Evolutionary conservation across 2,888 invertebrate genomes (phyloP), one percentile per base, ranked within the genome.

Genomic region (Graphium colonna): DNA sequence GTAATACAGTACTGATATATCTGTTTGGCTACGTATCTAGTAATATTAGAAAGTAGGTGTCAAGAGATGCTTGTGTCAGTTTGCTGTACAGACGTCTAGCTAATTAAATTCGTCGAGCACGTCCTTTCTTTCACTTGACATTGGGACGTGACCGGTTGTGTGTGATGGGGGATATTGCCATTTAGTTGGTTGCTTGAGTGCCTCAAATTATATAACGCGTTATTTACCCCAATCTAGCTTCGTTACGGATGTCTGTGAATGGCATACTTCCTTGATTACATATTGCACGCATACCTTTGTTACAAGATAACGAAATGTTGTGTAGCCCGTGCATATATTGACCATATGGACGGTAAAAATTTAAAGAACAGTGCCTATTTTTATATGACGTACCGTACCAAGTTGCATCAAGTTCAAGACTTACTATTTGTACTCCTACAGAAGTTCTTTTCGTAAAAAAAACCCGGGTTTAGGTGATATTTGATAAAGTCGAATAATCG

Each of bases 61-160:
- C 51, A 47, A 49, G 36, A 15, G 33, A 15, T 44, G 31, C 26
- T 16, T 33, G 1, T 15, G 47, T 51, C 54, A 52, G 41, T 48
- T 21, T 31, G 40, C 36, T 49, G 33, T 43, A 40, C 38, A 42
- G 47, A 55, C 58, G 54, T 57, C 47, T 55, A 62, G 59, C 63
- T 73, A 72, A 75, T 75, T 75, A 69, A 63, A 73, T 77, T 75
- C 70, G 56, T 63, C 55, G 60, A 61, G 66, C 72, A 77, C 69
- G 75, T 77, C 76, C 74, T 69, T 74, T 86, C 80, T 80, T 79
- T 87, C 77, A 80, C 80, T 84, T 87, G 86, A 87, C 88, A 87
- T 86, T 87, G 86, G 77, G 69, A 69, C 65, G 61, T 73, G 79
- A 77, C 77, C 74, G 75, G 76, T 78, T 69, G 61, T 63, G 66